Evolutionary conservation across 2,888 invertebrate species (phyloP), one percentile per base, ranked within the genome.

Genomic region (Hirtodrosophila duncani): DNA sequence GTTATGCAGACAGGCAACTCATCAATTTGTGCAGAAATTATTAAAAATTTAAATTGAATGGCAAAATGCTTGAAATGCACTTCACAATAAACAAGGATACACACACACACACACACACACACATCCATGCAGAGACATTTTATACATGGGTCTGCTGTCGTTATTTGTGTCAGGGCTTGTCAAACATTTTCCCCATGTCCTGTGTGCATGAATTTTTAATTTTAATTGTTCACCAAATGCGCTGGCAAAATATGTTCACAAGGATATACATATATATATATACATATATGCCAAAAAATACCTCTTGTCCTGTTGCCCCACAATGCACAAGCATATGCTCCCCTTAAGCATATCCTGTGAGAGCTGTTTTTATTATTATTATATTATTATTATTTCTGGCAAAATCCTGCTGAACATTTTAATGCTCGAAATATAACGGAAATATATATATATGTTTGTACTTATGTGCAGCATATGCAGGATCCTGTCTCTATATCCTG

Each of bases 41-140:
- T 82, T 81, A 81, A 83, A 82, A 81, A 83, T 82, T 82, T 74
- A 83, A 79, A 79, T 81, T 63, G 81, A 78, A 81, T 78, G 61
- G 62, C 67, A 53, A 72, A 75, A 63, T 58, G 45, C 52, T 52
- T 63, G 41, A 58, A 58, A 63, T 80, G 67, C 70, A 74, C 65
- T 67, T 68, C 63, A 38, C 67, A 50, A 52, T 27, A 44, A 55
- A 27, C n/a, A 18, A 13, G n/a, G 20, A 26, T 38, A 33, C 21
- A 38, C 26, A 18, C 31, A 37, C 11, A 21, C 17, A 34, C 8
- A 17, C 9, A 30, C 4, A 50, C 26, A 10, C 34, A 29, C 27
- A 26, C 9, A 31, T 30, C 7, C n/a, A 16, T 42, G 21, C 10
- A 21, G 42, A 38, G 10, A 31, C 13, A 38, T 30, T 29, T 39